These are phyloP conservation scores for Ceratotherium simum DNA, from an alignment of 2,113 vertebrate genomes.

Conservation along the genomic window DNA sequence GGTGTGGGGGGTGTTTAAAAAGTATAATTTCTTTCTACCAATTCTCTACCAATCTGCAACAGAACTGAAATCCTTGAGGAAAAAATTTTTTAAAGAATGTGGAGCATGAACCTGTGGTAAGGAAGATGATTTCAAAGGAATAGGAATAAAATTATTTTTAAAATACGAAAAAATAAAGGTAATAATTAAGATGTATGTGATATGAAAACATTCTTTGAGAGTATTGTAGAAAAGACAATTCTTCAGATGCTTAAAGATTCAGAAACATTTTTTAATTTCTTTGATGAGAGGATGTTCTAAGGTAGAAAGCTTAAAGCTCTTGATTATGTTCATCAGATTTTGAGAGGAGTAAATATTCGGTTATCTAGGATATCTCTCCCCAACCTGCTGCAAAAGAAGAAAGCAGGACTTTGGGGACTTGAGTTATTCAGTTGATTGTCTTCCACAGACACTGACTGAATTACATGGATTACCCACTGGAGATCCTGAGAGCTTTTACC, in stretches of 20 bases:
- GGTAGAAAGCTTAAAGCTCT: slow-evolving; percentile 30
- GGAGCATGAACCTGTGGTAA: not conserved
- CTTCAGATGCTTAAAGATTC: not conserved
- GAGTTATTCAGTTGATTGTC: not conserved
- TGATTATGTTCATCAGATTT: not conserved
- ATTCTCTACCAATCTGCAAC: not conserved
- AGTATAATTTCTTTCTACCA: not conserved
- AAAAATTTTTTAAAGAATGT: not conserved
- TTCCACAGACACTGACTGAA: not conserved
- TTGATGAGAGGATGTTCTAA: not conserved
- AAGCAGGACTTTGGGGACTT: not conserved
- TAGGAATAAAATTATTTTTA: not conserved
- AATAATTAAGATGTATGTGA: not conserved
- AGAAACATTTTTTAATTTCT: not conserved
- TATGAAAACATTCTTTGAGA: slow-evolving; percentile 37
- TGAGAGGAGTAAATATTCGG: not conserved
- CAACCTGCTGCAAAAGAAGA: not conserved
- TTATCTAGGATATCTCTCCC: not conserved
- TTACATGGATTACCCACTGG: not conserved
- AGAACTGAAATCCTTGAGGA: slow-evolving; percentile 24
- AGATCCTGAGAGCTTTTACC: not conserved
- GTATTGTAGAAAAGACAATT: not conserved
- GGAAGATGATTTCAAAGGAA: slow-evolving; percentile 6
- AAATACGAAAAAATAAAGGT: slow-evolving; percentile 21
- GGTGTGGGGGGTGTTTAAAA: not conserved